Conservation (phyloP, 2,797 vertebrate genomes). For the Ceryle rudis region DNA sequence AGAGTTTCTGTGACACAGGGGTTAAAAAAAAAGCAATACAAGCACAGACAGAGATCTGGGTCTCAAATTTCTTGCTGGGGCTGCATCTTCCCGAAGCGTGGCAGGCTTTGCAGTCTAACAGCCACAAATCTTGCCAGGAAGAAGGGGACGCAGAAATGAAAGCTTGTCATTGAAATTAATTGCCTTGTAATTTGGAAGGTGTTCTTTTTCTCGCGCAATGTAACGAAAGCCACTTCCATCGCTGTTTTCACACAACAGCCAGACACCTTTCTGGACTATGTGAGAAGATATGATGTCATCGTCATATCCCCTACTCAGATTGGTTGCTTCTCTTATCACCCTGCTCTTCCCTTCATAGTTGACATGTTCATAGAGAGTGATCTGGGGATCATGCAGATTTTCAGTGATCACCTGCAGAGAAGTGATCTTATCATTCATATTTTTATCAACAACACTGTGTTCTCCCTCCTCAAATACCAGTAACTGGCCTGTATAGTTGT, state of each 20-base stretch:
- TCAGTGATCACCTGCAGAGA: conserved; percentile 39
- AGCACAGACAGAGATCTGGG: not conserved
- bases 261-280: conserved; percentile 1
- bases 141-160: conserved; percentile 37
- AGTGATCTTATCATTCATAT: not conserved
- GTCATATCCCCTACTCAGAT: not conserved
- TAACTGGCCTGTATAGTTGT: not conserved
- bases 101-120: not conserved
- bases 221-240: not conserved
- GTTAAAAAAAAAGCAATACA: not conserved
- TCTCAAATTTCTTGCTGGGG: accelerated
- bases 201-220: not conserved
- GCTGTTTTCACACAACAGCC: not conserved
- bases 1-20: not conserved
- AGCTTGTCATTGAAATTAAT: not conserved
- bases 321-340: not conserved
- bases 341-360: not conserved
- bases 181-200: not conserved
- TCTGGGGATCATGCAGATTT: not conserved
- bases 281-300: not conserved
- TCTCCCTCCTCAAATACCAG: conserved; percentile 28
- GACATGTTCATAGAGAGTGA: not conserved
- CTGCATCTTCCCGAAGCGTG: not conserved
- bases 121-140: not conserved
- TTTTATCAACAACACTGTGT: accelerated